Base-by-base conservation (phyloP, 2,113 vertebrate genomes). In the Tachysurus fulvidraco region DNA sequence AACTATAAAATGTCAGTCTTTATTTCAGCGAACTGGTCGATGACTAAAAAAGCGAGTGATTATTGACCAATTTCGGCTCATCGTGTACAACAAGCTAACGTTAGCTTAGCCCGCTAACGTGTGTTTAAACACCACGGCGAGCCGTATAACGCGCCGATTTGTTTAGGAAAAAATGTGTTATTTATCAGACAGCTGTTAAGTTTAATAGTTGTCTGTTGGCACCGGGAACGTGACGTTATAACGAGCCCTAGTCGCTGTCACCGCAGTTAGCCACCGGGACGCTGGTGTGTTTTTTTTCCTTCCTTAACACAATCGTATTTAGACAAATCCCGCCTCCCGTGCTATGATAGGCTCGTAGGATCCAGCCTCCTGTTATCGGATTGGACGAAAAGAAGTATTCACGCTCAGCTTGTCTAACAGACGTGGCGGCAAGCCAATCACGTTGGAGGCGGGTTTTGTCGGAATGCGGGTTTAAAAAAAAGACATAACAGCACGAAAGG, bases 231-330 rank as follows among this genome's bases (percentile, higher is more conserved):
- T 46, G 6, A 25, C 6, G n/a, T 81, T 81, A 60, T 62, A 28
- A 62, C 44, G 8, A 62, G 16, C 57, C 79, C 36, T 57, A 46
- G 25, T 57, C 28, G 76, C 77, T 36, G 77, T 81, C 79, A 81
- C 36, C 62, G 79, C 79, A 62, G 79, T 62, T 60, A 81, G 57
- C 30, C 5, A 62, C 54, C 2, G 54, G 79, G 79, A 81, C 57
- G 19, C 80, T 60, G 44, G 59, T 62, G 59, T 64, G 59, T 64
- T 44, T 57, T 59, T 52, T 52, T 4, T 54, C 16, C 17, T 50
- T 17, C 7, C 41, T 3, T 62, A 82, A 64, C 80, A 41, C 60
- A 64, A 64, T 62, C 80, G 57, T 82, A n/a, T 82, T 50, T 14
- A 17, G 59, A 46, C 14, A 64, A 50, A 28, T 82, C 59, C 80